Conservation (phyloP, 1,140 invertebrate genomes). For the Aleiodes sp. region DNA sequence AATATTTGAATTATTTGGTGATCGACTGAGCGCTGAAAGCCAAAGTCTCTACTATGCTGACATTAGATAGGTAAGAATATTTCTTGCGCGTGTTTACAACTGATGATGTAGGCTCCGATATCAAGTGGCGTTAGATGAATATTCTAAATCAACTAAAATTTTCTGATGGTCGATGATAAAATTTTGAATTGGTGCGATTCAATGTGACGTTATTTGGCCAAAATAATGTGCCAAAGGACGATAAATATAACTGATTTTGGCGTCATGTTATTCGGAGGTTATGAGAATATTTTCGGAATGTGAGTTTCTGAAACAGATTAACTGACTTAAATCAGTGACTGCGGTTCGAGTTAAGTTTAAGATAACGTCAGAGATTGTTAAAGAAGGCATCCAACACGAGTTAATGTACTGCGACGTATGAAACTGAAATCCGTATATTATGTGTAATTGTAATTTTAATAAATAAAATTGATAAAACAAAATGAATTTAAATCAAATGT, state of each 20-base stretch:
- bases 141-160: too few species aligned
- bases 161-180: too few species aligned
- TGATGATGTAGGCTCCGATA: not conserved
- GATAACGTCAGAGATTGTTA: conserved; percentile 6
- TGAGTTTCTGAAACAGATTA: too few species aligned
- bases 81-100: not conserved
- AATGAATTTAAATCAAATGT: not conserved
- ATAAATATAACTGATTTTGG: conserved; percentile 8
- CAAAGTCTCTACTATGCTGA: not conserved
- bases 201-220: conserved; percentile 4
- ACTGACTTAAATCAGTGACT: too few species aligned
- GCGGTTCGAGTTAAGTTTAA: too few species aligned
- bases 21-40: conserved; percentile 14
- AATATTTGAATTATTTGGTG: conserved; percentile 5
- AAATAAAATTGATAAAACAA: not conserved
- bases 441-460: not conserved
- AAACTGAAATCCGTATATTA: conserved; percentile 8
- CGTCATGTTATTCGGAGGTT: not conserved
- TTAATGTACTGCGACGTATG: conserved; percentile 25
- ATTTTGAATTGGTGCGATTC: conserved; percentile 4
- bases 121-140: too few species aligned
- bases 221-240: conserved; percentile 19
- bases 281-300: not conserved
- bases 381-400: not conserved
- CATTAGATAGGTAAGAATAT: not conserved